phyloP scores from a whole-genome alignment of 1,140 invertebrate genomes.

The Drosophila ogumai region DNA sequence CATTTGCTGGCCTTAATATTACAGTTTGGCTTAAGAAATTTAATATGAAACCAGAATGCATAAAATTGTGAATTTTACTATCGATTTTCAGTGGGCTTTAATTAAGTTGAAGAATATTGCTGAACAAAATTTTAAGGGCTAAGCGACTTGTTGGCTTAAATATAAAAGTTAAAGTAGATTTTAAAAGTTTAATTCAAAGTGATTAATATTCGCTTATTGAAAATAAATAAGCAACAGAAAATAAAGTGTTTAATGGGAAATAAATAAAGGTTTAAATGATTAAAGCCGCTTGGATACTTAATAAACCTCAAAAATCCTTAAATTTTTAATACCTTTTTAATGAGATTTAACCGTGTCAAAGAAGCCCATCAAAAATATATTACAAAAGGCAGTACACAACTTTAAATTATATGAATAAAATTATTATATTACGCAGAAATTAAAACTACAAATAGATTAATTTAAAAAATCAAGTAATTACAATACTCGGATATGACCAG shows the following conservation, averaged over 20 bases:
- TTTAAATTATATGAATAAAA: neutral
- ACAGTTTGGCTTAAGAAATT: slow-evolving; percentile 23
- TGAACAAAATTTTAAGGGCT: neutral
- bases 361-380: neutral
- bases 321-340: neutral
- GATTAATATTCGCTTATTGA: neutral
- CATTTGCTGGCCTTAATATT: slow-evolving; percentile 41
- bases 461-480: neutral
- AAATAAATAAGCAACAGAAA: neutral
- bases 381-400: no score
- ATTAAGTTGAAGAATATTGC: neutral
- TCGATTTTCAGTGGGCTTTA: neutral
- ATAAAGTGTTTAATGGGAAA: no score
- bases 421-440: neutral
- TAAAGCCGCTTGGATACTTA: neutral
- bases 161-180: neutral
- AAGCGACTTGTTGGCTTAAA: neutral
- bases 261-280: neutral
- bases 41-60: slow-evolving; percentile 13
- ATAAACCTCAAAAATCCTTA: neutral
- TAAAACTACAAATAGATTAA: neutral
- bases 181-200: neutral
- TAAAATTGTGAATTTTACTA: neutral
- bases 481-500: neutral
- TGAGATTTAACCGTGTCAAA: no score